Conservation (phyloP, 1,140 invertebrate genomes). For the Ips typographus region DNA sequence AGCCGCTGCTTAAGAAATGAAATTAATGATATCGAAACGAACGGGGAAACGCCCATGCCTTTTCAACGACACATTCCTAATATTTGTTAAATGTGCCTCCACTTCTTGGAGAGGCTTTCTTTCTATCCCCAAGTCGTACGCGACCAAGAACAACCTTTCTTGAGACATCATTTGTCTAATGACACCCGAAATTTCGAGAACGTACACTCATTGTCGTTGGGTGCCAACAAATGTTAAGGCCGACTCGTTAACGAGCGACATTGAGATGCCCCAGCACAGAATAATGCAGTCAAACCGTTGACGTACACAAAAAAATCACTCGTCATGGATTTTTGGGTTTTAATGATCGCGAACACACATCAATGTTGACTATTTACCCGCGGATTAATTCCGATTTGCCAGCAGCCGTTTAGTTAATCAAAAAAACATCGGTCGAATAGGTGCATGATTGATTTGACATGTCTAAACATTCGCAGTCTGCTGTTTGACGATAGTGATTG, state of each 20-base stretch:
- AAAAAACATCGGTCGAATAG: slow-evolving; percentile 15
- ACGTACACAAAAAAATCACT: slow-evolving; percentile 6
- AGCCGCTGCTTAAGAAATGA: slow-evolving; percentile 24
- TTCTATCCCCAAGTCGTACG: too few relatives aligned
- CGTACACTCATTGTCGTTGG: slow-evolving; percentile 21
- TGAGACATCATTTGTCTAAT: slow-evolving; percentile 26
- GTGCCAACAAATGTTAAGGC: slow-evolving; percentile 19
- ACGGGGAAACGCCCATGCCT: slow-evolving; percentile 24
- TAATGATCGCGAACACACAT: background rate
- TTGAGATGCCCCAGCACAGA: slow-evolving; percentile 5
- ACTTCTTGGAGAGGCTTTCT: slow-evolving; percentile 3
- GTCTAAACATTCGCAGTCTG: slow-evolving; percentile 17
- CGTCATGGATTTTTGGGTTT: too few relatives aligned
- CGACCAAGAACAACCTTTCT: background rate
- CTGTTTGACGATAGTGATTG: background rate
- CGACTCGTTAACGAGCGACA: slow-evolving; percentile 9
- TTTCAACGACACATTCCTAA: slow-evolving; percentile 22
- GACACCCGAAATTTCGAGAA: slow-evolving; percentile 17
- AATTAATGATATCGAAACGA: slow-evolving; percentile 31
- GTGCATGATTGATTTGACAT: slow-evolving; percentile 23
- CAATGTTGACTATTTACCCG: slow-evolving; percentile 5
- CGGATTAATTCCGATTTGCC: slow-evolving; percentile 8
- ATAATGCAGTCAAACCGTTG: slow-evolving; percentile 18
- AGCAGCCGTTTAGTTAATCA: slow-evolving; percentile 9
- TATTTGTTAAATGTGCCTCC: slow-evolving; percentile 12